Evolutionary conservation across 2,113 vertebrate species (phyloP), one percentile per base, ranked within the genome.

Genomic region (Psammodynastes pulverulentus): DNA sequence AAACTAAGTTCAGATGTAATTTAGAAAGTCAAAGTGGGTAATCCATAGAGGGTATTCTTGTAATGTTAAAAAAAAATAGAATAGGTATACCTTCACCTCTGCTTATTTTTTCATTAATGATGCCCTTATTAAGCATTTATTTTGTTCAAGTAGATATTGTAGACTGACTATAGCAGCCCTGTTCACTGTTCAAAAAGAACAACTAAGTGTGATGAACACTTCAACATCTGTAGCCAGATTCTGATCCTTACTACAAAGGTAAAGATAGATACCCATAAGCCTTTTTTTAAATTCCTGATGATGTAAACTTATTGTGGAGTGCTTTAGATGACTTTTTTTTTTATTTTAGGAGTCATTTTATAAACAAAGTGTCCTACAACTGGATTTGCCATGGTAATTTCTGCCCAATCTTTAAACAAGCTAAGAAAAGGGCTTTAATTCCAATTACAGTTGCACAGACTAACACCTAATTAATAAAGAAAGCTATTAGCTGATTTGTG

Each of bases 361-460:
- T 91, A 87, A 94, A 92, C 94, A 94, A 92, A 94, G 2, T 95
- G 96, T 95, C 94, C 34, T 96, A 97, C 97, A 97, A 98, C 95
- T 88, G 94, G 96, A 98, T 96, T 96, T 86, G 95, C 85, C 93
- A 93, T 95, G 87, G 45, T 94, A 93, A 96, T 96, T 96, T 94
- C 95, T 45, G 52, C 92, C 91, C 90, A 94, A 79, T 94, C 94
- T 95, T 92, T 95, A 96, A 95, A 93, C 49, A 95, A 93, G 92
- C 92, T 54, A 89, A 90, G 92, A 91, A 86, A 89, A 90, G 48
- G 86, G 21, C 93, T 95, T 95, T 94, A 94, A 94, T 96, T 96
- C 87, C 79, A 79, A 92, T 94, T 96, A 86, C 94, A 93, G 90
- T 93, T 94, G 95, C 89, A 92, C 89, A 89, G 94, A 91, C 49